Evolutionary conservation across 1,140 invertebrate genomes (phyloP).

Genomic region (Megalonaias nervosa): DNA sequence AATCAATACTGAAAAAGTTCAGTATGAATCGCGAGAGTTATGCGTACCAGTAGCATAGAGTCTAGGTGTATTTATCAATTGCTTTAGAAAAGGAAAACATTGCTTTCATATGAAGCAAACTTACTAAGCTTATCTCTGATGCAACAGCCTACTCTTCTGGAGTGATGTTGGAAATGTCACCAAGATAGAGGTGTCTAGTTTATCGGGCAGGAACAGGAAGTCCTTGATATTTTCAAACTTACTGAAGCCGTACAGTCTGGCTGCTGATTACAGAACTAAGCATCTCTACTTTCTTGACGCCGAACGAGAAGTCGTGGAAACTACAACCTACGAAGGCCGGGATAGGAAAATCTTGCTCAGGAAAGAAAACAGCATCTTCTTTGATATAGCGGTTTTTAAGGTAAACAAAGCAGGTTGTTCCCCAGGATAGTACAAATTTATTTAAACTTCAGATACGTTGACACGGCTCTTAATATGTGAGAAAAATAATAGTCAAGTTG

Average conservation of each 20-base stretch:
- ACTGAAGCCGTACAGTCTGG: background rate
- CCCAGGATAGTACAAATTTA: no score
- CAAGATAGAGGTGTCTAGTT: constrained; percentile 3
- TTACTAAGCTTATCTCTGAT: no score
- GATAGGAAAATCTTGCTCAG: background rate
- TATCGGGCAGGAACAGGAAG: background rate
- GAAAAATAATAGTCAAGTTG: no score
- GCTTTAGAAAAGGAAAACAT: no score
- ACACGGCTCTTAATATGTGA: no score
- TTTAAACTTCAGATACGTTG: no score
- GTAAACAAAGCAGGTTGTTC: background rate
- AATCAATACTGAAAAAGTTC: no score
- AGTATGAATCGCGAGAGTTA: no score
- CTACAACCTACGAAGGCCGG: background rate
- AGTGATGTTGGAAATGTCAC: background rate
- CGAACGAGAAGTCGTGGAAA: background rate
- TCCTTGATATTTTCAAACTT: background rate
- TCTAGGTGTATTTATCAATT: no score
- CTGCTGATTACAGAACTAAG: background rate
- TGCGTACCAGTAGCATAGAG: no score
- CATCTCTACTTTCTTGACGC: constrained; percentile 14
- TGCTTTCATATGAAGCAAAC: no score
- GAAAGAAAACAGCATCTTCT: background rate
- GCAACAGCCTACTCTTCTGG: constrained; percentile 2
- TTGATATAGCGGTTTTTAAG: constrained; percentile 16